phyloP scores from a whole-genome alignment of 2,888 invertebrate genomes.

The Cerastoderma edule region DNA sequence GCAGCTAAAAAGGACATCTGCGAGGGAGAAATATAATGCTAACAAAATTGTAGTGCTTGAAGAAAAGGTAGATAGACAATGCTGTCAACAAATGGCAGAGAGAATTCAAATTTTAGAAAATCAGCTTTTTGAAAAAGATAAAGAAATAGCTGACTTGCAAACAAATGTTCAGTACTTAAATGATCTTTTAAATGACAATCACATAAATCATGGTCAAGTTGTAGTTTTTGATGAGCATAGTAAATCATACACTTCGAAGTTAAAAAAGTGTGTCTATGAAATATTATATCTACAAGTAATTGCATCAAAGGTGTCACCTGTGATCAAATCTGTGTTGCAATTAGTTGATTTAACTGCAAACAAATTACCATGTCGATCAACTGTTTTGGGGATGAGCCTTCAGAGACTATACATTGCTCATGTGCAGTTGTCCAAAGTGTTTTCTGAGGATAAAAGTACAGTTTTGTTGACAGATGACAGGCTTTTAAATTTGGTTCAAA shows the following conservation, averaged over 20 bases:
- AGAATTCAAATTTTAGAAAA: not conserved
- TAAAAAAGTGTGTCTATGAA: constrained; percentile 35
- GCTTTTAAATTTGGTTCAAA: constrained; percentile 37
- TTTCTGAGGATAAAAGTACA: constrained; percentile 18
- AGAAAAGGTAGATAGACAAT: not conserved
- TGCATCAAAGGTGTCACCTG: constrained; percentile 23
- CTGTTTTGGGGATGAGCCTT: constrained; percentile 23
- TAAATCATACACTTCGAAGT: constrained; percentile 14
- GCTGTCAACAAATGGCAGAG: not conserved
- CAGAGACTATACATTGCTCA: constrained; percentile 26
- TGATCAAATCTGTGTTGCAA: constrained; percentile 18
- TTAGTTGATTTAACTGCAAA: constrained; percentile 11
- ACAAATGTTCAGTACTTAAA: constrained; percentile 5
- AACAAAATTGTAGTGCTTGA: constrained; percentile 30
- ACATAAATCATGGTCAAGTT: not conserved
- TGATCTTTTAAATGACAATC: not conserved
- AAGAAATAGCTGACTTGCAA: not conserved
- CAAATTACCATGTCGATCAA: constrained; percentile 9
- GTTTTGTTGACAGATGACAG: constrained; percentile 32
- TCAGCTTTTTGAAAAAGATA: not conserved
- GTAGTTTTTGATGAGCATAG: constrained; percentile 18
- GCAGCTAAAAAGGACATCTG: constrained; percentile 27
- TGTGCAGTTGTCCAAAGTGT: constrained; percentile 8
- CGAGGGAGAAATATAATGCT: constrained; percentile 27
- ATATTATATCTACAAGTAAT: constrained; percentile 14